Conservation (phyloP, 2,888 invertebrate species). For the Dione vanillae region DNA sequence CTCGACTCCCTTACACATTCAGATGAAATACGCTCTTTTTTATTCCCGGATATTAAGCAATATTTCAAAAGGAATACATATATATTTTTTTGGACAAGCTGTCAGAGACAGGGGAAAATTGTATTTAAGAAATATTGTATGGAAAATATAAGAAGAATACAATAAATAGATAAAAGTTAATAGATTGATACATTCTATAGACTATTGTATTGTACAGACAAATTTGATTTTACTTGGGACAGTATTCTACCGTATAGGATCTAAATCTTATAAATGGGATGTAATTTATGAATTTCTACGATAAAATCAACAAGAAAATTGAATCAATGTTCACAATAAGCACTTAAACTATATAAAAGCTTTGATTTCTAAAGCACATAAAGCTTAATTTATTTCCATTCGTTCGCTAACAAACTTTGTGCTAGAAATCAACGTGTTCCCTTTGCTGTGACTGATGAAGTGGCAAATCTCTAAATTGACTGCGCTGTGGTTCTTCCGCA, state of each 20-base stretch:
- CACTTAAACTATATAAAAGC: neutral
- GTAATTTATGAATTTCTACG: too few relatives aligned
- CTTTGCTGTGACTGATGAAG: constrained; percentile 39
- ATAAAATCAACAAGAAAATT: too few relatives aligned
- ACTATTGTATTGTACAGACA: neutral
- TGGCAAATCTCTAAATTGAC: constrained; percentile 46
- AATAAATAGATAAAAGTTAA: constrained; percentile 8
- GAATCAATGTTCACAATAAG: neutral
- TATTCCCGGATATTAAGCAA: constrained; percentile 41
- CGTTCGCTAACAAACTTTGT: constrained; percentile 12
- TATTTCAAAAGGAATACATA: constrained; percentile 38
- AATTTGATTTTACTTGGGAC: too few relatives aligned
- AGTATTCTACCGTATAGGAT: too few relatives aligned
- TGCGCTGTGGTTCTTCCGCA: constrained; percentile 42
- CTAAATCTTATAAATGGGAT: too few relatives aligned
- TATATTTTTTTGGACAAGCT: constrained; percentile 28
- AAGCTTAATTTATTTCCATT: constrained; percentile 17
- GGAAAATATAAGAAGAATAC: constrained; percentile 15
- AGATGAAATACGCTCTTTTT: constrained; percentile 37
- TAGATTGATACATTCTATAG: neutral
- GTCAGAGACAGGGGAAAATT: constrained; percentile 25
- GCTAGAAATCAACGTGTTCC: constrained; percentile 27
- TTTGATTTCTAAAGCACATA: neutral
- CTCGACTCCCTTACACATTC: constrained; percentile 30
- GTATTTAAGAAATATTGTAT: constrained; percentile 17